These are phyloP conservation scores for Lagenorhynchus albirostris DNA, from an alignment of 2,113 vertebrate species.

Conservation along the genomic window DNA sequence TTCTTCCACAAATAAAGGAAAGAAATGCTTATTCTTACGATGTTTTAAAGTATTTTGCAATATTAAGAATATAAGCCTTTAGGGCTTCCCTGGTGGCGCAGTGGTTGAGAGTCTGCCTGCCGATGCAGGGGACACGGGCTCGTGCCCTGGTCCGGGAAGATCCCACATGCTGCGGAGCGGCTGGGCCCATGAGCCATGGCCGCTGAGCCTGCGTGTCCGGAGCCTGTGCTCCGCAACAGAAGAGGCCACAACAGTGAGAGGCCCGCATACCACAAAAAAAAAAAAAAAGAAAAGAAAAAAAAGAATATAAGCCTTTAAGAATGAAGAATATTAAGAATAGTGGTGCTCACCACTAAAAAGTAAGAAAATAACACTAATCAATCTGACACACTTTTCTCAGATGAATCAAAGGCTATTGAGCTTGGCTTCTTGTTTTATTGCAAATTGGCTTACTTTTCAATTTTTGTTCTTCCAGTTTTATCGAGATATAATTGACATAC, in stretches of 20 bases:
- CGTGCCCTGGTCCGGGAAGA: too few species aligned
- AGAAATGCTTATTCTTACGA: background rate
- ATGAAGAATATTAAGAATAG: background rate
- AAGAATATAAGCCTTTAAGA: background rate
- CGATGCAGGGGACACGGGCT: too few species aligned
- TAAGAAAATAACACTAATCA: background rate
- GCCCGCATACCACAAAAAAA: too few species aligned
- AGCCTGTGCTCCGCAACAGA: too few species aligned
- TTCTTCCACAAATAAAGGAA: background rate
- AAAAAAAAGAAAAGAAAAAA: too few species aligned
- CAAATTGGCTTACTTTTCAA: background rate
- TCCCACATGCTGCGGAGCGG: too few species aligned
- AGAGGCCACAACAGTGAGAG: too few species aligned
- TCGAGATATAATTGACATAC: background rate
- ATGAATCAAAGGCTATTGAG: background rate
- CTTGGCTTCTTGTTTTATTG: background rate
- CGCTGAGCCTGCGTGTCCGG: too few species aligned
- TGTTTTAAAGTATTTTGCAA: background rate
- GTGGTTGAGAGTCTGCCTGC: too few species aligned
- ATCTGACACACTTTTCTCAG: background rate
- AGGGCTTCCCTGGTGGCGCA: too few species aligned
- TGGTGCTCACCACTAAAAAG: background rate
- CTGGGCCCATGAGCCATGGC: too few species aligned
- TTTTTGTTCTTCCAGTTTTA: background rate
- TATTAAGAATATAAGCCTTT: background rate